Conservation (phyloP, 2,797 vertebrate genomes). For the Chelmon rostratus region DNA sequence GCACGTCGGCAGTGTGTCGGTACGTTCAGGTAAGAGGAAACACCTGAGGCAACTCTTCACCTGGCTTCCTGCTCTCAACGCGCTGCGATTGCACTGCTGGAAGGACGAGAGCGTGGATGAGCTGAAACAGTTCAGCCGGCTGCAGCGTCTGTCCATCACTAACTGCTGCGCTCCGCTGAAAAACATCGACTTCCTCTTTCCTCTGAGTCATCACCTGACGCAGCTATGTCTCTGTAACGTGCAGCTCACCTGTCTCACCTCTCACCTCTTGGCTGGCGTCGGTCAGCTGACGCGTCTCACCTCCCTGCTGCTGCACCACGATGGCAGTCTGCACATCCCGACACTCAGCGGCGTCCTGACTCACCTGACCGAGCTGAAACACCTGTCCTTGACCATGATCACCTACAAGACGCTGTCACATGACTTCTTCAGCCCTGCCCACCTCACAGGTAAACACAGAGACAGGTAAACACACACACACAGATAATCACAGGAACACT, state of each 20-base stretch:
- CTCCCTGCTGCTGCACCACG: slow-evolving; percentile 62
- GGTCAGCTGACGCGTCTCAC: slow-evolving; percentile 55
- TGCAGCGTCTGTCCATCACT: slow-evolving; percentile 48
- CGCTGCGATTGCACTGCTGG: slow-evolving; percentile 56
- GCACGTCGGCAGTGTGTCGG: slow-evolving; percentile 31
- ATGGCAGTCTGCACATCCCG: slow-evolving; percentile 44
- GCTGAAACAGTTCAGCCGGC: slow-evolving; percentile 35
- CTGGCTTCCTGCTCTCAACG: slow-evolving; percentile 41
- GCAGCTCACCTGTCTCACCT: slow-evolving; percentile 23
- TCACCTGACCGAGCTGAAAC: slow-evolving; percentile 37
- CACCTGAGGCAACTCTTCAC: slow-evolving; percentile 53
- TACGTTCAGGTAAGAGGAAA: slow-evolving; percentile 43
- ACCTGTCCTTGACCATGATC: slow-evolving; percentile 71
- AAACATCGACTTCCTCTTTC: slow-evolving; percentile 49
- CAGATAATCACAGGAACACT: not conserved
- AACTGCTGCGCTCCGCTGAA: slow-evolving; percentile 29
- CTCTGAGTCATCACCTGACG: slow-evolving; percentile 47
- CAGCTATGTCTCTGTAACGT: slow-evolving; percentile 62
- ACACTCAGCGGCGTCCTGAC: slow-evolving; percentile 31
- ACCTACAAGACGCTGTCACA: slow-evolving; percentile 56
- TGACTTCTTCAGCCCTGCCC: slow-evolving; percentile 55
- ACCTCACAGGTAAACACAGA: slow-evolving; percentile 41
- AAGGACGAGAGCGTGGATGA: slow-evolving; percentile 1
- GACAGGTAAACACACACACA: not conserved
- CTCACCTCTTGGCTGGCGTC: slow-evolving; percentile 49